phyloP scores from a whole-genome alignment of 2,113 vertebrate species.

The Rhombomys opimus region DNA sequence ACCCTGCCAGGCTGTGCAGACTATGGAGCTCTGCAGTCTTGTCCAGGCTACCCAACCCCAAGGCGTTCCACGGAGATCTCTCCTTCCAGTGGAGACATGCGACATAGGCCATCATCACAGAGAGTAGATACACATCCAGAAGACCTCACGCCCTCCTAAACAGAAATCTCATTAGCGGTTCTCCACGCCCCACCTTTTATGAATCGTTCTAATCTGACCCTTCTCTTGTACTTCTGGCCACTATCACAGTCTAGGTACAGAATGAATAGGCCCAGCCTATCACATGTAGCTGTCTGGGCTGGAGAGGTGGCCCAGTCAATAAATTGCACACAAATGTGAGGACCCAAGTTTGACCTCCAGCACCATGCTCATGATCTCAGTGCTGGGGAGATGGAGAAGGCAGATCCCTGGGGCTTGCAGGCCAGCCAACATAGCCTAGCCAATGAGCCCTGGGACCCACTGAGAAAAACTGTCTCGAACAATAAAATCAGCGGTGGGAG shows the following conservation, averaged over 20 bases:
- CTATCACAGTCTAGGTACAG: not conserved
- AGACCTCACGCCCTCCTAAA: not conserved
- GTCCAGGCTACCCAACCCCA: not conserved
- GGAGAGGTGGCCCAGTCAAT: not conserved
- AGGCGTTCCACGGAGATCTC: not conserved
- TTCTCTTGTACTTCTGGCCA: not conserved
- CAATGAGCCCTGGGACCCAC: not conserved
- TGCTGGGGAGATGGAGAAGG: not conserved
- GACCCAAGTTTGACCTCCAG: not conserved
- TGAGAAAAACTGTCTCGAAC: not conserved
- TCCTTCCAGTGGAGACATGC: not conserved
- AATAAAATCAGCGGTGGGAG: not conserved
- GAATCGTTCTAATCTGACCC: not conserved
- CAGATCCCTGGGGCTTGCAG: not conserved
- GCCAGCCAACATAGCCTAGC: no score
- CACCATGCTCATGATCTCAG: not conserved
- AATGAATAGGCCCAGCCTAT: not conserved
- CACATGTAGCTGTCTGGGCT: not conserved
- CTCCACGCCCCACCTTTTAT: not conserved
- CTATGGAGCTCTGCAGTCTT: not conserved
- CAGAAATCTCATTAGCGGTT: not conserved
- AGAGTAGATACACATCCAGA: not conserved
- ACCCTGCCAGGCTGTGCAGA: not conserved
- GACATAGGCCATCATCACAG: not conserved
- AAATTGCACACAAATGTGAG: not conserved